These are phyloP conservation scores for Aphodius sticticus DNA, from an alignment of 2,888 invertebrate species.

Conservation along the genomic window DNA sequence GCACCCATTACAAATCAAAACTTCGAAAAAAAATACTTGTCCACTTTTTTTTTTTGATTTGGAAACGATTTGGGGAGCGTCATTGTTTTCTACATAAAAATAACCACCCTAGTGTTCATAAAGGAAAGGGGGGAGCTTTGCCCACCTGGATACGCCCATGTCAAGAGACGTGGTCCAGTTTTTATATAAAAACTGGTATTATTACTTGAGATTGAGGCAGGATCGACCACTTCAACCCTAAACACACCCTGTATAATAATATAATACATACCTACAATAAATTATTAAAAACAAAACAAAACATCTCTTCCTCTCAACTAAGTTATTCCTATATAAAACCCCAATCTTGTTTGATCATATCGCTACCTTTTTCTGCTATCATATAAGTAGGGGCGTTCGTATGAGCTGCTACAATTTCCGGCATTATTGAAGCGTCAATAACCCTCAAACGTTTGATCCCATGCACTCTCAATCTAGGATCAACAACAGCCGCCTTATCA, in stretches of 20 bases:
- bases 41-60: no score
- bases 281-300: neutral
- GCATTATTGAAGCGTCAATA: constrained; percentile 83
- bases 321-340: constrained; percentile 34
- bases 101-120: no score
- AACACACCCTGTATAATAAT: neutral
- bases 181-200: no score
- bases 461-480: constrained; percentile 68
- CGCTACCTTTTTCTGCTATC: constrained; percentile 83
- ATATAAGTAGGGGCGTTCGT: constrained; percentile 81
- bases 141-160: no score
- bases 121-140: no score
- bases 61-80: no score
- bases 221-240: no score
- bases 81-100: no score
- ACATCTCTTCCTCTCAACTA: neutral
- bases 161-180: no score
- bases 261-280: constrained; percentile 13
- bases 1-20: no score
- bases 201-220: no score
- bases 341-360: constrained; percentile 71
- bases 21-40: no score
- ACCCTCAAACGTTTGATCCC: constrained; percentile 75
- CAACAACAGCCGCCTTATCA: constrained; percentile 71
- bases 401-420: constrained; percentile 77